phyloP scores from a whole-genome alignment of 2,888 invertebrate species.

The Carabus problematicus region DNA sequence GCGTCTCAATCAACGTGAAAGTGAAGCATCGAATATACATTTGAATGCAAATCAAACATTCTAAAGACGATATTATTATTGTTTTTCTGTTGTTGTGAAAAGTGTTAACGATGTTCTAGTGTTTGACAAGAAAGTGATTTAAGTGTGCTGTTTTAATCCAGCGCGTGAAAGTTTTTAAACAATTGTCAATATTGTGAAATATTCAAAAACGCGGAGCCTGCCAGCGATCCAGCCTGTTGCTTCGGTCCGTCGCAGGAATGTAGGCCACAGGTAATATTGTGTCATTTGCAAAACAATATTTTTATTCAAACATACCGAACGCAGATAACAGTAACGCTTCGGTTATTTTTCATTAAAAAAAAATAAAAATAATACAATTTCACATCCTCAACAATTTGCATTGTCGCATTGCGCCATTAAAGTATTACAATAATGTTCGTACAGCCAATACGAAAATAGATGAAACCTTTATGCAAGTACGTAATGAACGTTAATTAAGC shows the following conservation, averaged over 20 bases:
- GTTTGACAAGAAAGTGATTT: slow-evolving; percentile 1
- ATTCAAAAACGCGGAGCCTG: slow-evolving; percentile 9
- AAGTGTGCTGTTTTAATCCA: neutral
- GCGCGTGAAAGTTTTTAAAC: slow-evolving; percentile 21
- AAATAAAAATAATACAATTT: neutral
- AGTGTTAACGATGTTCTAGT: slow-evolving; percentile 1
- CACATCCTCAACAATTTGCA: slow-evolving; percentile 14
- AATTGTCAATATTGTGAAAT: slow-evolving; percentile 19
- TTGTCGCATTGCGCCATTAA: slow-evolving; percentile 11
- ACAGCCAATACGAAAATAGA: slow-evolving; percentile 27
- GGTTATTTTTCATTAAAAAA: neutral
- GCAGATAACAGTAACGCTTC: slow-evolving; percentile 10
- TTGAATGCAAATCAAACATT: too few species aligned
- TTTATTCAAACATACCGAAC: neutral
- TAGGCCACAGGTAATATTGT: slow-evolving; percentile 27
- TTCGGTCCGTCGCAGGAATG: slow-evolving; percentile 20
- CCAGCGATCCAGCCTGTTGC: slow-evolving; percentile 28
- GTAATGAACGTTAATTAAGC: too few species aligned
- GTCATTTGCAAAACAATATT: slow-evolving; percentile 20
- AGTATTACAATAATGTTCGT: slow-evolving; percentile 1
- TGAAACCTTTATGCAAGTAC: too few species aligned
- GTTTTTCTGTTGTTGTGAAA: slow-evolving; percentile 1
- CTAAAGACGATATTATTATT: too few species aligned
- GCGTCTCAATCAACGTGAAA: slow-evolving; percentile 7
- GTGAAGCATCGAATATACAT: slow-evolving; percentile 1